Evolutionary conservation across 2,888 invertebrate species (phyloP).

Genomic region (Coleophora flavipennella): DNA sequence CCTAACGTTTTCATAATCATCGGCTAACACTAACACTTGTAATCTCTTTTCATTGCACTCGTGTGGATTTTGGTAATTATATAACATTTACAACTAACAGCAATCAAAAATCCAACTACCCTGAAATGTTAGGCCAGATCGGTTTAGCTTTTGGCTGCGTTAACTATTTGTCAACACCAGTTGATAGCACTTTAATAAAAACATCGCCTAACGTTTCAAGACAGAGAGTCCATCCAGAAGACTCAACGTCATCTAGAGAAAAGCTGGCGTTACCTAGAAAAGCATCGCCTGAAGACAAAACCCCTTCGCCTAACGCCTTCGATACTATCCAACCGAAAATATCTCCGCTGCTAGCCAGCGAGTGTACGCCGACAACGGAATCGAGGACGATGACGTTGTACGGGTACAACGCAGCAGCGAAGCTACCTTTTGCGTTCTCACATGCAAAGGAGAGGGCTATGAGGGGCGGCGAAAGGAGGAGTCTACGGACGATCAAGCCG

Average conservation of each 20-base stretch:
- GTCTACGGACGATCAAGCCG: slow-evolving; percentile 40
- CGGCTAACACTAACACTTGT: slow-evolving; percentile 11
- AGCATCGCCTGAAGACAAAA: slow-evolving; percentile 52
- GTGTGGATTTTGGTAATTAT: slow-evolving; percentile 20
- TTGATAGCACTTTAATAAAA: slow-evolving; percentile 27
- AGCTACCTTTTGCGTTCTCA: slow-evolving; percentile 63
- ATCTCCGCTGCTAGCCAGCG: slow-evolving; percentile 51
- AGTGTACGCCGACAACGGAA: slow-evolving; percentile 53
- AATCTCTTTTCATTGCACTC: slow-evolving; percentile 37
- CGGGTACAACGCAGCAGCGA: slow-evolving; percentile 67
- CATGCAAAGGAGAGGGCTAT: slow-evolving; percentile 39
- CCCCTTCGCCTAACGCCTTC: slow-evolving; percentile 42
- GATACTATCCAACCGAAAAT: slow-evolving; percentile 61
- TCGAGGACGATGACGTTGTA: slow-evolving; percentile 61
- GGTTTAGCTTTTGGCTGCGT: slow-evolving; percentile 69
- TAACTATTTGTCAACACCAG: slow-evolving; percentile 57
- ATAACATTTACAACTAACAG: slow-evolving; percentile 38
- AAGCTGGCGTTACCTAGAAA: slow-evolving; percentile 41
- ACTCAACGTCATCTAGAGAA: slow-evolving; percentile 45
- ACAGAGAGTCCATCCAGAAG: slow-evolving; percentile 60
- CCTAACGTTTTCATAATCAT: slow-evolving; percentile 15
- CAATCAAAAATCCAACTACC: slow-evolving; percentile 68
- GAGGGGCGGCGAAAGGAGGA: slow-evolving; percentile 29
- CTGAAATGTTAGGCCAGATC: slow-evolving; percentile 69
- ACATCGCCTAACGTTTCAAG: slow-evolving; percentile 37